These are phyloP conservation scores for Homalodisca vitripennis DNA, from an alignment of 1,140 invertebrate genomes.

Conservation along the genomic window DNA sequence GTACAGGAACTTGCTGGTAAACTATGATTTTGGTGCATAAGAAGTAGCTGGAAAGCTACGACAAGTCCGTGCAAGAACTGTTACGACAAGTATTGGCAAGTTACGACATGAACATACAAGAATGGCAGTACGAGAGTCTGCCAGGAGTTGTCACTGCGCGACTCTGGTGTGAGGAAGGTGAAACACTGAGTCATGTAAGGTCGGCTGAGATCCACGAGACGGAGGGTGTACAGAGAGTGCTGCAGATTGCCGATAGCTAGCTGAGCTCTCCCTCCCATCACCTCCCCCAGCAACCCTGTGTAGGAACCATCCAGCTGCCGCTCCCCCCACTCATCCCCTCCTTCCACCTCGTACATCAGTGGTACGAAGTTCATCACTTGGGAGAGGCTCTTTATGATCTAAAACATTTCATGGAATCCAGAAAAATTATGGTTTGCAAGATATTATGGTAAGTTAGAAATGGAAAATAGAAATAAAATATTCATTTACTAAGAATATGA, in stretches of 20 bases:
- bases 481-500: too few relatives aligned
- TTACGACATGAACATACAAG: conserved; percentile 55
- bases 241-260: conserved; percentile 76
- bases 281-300: conserved; percentile 68
- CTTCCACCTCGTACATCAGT: conserved; percentile 58
- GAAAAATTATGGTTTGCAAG: too few relatives aligned
- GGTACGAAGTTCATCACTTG: conserved; percentile 67
- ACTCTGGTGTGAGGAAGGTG: conserved; percentile 79
- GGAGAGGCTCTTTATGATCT: conserved; percentile 66
- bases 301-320: conserved; percentile 58
- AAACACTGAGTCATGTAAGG: conserved; percentile 78
- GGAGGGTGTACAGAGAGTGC: conserved; percentile 64
- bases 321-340: conserved; percentile 65
- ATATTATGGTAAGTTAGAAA: too few relatives aligned
- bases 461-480: too few relatives aligned
- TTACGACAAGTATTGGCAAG: too few relatives aligned
- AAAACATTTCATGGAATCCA: too few relatives aligned
- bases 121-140: conserved; percentile 78
- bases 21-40: too few relatives aligned
- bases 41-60: too few relatives aligned
- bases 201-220: conserved; percentile 70
- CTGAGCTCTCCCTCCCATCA: conserved; percentile 63
- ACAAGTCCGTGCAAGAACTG: too few relatives aligned
- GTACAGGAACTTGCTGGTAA: too few relatives aligned
- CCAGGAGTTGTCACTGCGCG: conserved; percentile 76